Evolutionary conservation across 2,797 vertebrate species (phyloP).

Genomic region (Acanthornis magna): DNA sequence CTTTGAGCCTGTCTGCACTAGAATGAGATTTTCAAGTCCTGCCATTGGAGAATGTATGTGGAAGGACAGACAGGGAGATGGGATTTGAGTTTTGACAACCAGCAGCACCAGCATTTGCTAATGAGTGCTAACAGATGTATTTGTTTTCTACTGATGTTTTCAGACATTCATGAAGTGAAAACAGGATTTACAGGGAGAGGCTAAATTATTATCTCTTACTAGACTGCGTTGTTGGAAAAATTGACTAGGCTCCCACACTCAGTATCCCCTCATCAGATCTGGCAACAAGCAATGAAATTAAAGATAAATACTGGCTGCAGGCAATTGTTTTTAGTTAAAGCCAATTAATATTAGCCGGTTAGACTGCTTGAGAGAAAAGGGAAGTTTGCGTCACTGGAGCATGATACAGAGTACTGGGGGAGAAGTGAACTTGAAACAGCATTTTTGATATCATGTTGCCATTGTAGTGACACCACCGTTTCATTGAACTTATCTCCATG

Average conservation of each 20-base stretch:
- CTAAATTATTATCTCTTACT: constrained; percentile 19
- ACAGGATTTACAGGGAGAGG: constrained; percentile 30
- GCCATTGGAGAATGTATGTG: background rate
- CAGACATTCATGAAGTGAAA: background rate
- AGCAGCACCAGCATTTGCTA: background rate
- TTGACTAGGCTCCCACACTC: background rate
- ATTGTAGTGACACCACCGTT: background rate
- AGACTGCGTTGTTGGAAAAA: background rate
- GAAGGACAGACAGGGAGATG: background rate
- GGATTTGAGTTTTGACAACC: background rate
- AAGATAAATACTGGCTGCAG: constrained; percentile 9
- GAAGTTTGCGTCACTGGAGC: background rate
- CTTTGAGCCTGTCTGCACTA: background rate
- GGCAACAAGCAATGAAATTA: background rate
- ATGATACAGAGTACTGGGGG: background rate
- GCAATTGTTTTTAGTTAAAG: background rate
- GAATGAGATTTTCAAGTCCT: background rate
- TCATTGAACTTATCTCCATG: background rate
- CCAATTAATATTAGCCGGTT: background rate
- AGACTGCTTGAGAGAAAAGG: background rate
- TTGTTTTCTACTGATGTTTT: constrained; percentile 14
- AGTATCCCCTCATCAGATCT: background rate
- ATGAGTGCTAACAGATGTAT: constrained; percentile 1
- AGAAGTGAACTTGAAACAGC: background rate
- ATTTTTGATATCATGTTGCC: background rate